A percentile compares a stretch with the other conserved stretches of the same genome.
Evolutionary conservation across 2,888 invertebrate species (phyloP).

Genomic region (Bembecia ichneumoniformis): DNA sequence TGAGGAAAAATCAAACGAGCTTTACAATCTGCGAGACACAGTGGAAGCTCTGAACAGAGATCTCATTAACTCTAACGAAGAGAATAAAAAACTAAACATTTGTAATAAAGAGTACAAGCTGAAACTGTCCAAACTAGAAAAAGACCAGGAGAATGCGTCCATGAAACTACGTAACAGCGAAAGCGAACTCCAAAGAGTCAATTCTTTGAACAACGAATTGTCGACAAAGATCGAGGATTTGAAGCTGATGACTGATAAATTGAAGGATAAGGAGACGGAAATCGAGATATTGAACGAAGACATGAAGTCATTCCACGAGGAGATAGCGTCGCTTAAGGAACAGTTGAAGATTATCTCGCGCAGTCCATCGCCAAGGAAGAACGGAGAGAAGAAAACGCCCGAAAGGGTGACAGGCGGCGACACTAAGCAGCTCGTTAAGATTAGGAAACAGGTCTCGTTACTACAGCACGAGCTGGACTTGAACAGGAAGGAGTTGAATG

Average conservation of each 20-base stretch:
- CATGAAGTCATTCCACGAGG: constrained; percentile 61
- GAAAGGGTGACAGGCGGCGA: constrained; percentile 68
- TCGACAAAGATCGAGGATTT: constrained; percentile 54
- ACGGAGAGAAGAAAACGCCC: constrained; percentile 55
- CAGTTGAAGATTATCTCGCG: constrained; percentile 60
- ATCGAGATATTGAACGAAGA: constrained; percentile 69
- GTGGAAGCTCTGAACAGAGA: constrained; percentile 44
- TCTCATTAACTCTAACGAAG: constrained; percentile 48
- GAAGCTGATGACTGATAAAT: constrained; percentile 46
- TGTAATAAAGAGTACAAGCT: constrained; percentile 49
- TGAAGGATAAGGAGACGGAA: constrained; percentile 68
- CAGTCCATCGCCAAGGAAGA: constrained; percentile 73
- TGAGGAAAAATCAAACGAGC: constrained; percentile 53
- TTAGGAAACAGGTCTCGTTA: constrained; percentile 51
- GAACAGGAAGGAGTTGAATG: constrained; percentile 61
- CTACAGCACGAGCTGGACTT: constrained; percentile 61
- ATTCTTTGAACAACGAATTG: constrained; percentile 48
- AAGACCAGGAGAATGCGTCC: constrained; percentile 58
- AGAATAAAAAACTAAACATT: constrained; percentile 48
- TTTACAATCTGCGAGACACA: constrained; percentile 53
- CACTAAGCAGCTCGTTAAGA: constrained; percentile 71
- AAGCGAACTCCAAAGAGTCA: constrained; percentile 45
- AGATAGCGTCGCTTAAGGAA: constrained; percentile 57
- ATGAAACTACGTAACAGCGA: constrained; percentile 52
- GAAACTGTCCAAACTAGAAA: constrained; percentile 52